These are phyloP conservation scores for Lepidurus arcticus DNA, from an alignment of 1,140 invertebrate genomes.

Conservation along the genomic window DNA sequence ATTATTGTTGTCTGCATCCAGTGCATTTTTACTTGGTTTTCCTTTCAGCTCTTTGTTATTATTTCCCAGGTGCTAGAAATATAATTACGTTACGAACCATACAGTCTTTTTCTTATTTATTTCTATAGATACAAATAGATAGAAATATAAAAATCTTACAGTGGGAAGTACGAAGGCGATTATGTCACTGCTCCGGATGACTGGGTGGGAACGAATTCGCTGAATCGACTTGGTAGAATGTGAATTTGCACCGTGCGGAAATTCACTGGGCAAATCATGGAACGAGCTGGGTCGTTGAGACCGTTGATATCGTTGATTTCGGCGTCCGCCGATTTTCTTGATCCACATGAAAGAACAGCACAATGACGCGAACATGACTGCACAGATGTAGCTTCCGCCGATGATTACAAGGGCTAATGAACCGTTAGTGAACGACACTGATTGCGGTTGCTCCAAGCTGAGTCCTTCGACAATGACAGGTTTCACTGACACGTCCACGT, in stretches of 20 bases:
- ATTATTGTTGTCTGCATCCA: background rate
- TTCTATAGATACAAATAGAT: background rate
- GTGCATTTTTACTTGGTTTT: background rate
- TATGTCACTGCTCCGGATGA: conserved; percentile 24
- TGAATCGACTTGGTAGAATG: background rate
- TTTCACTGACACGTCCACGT: no score
- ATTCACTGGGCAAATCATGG: background rate
- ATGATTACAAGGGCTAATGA: background rate
- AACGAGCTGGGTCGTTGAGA: background rate
- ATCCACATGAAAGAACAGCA: conserved; percentile 18
- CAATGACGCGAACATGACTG: conserved; percentile 20
- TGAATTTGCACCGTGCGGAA: background rate
- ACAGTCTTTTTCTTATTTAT: background rate
- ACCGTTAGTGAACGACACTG: background rate
- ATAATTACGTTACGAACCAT: background rate
- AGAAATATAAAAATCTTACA: background rate
- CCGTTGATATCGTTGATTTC: background rate
- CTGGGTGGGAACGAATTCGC: background rate
- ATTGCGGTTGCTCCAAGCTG: background rate
- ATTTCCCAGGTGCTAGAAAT: background rate
- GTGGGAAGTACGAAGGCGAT: conserved; percentile 26
- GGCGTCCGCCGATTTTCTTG: background rate
- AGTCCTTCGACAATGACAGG: no score
- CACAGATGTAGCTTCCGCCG: background rate
- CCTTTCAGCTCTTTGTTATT: background rate